Percentiles rank a stretch among this genome's conserved stretches.
Conservation (phyloP, 2,888 invertebrate genomes). For the Sylvicola fuscatus region DNA sequence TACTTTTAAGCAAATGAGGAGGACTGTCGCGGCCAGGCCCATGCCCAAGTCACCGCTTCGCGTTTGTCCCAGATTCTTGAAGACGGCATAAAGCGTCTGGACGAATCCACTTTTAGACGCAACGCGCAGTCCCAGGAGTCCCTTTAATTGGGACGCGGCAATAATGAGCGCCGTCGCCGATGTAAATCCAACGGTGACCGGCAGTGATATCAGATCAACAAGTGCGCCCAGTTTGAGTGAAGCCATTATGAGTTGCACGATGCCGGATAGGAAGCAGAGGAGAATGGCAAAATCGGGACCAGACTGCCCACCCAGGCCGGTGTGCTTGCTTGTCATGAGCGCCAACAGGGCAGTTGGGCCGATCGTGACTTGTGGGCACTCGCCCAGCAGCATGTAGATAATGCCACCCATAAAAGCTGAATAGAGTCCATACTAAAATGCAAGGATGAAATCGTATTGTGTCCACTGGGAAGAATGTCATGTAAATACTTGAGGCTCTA, state of each 20-base stretch:
- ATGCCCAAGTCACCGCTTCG: slow-evolving; percentile 46
- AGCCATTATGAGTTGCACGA: slow-evolving; percentile 65
- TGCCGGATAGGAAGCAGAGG: slow-evolving; percentile 62
- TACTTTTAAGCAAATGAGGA: slow-evolving; percentile 57
- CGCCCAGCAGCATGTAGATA: slow-evolving; percentile 75
- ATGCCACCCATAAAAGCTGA: slow-evolving; percentile 89
- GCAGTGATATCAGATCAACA: slow-evolving; percentile 76
- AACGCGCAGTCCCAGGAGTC: slow-evolving; percentile 49
- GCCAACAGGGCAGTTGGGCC: slow-evolving; percentile 91
- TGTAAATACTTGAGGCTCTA: slow-evolving; percentile 51
- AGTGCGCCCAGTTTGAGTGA: slow-evolving; percentile 64
- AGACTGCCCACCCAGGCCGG: slow-evolving; percentile 18
- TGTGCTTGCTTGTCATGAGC: slow-evolving; percentile 60
- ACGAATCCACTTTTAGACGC: slow-evolving; percentile 48
- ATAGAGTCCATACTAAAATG: slow-evolving; percentile 71
- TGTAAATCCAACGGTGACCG: slow-evolving; percentile 76
- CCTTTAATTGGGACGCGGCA: slow-evolving; percentile 65
- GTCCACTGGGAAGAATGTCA: neutral
- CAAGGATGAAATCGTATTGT: slow-evolving; percentile 5
- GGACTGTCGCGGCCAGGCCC: slow-evolving; percentile 49
- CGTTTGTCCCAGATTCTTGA: slow-evolving; percentile 43
- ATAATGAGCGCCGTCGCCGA: slow-evolving; percentile 84
- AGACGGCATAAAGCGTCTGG: slow-evolving; percentile 49
- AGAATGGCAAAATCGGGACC: slow-evolving; percentile 61
- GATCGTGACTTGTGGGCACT: slow-evolving; percentile 68